Base-by-base conservation (phyloP, 2,113 vertebrate genomes). In the Rhegmatorhina hoffmannsi region DNA sequence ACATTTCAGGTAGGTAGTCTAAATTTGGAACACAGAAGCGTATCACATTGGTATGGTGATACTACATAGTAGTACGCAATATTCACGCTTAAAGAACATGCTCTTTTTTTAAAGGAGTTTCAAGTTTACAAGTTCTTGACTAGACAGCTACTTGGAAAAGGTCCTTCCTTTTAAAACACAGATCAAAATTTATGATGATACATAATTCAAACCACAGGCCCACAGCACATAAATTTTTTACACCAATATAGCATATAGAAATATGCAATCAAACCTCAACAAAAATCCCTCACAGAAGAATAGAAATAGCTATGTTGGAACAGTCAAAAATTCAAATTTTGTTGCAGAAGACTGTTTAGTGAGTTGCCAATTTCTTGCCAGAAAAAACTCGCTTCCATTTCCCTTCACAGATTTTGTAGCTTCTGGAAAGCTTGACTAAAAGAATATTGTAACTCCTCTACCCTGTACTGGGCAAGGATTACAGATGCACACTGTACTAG, bases 11-110 rank as follows among this genome's bases (percentile, higher is more conserved):
- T 40, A 34, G 0, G 11, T 8, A 64, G 13, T 20, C 17, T 53
- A 16, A 29, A 62, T 62, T 36, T 3, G 52, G 21, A 89, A 31
- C 6, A 52, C 19, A 25, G 19, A 64, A 15, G 8, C 15, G 24
- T 1, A 3, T 13, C 34, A 46, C 47, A 20, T 4, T 0, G 0
- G 13, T 31, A 49, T 23, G 12, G 11, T 49, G 59, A 49, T 15
- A 16, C 14, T 25, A n/a, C 1, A 11, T 1, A 31, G 6, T 11
- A 24, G 12, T 24, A 46, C 5, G 8, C 7, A 29, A 28, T 33
- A 34, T 5, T 17, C 23, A 31, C 0, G 0, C 25, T 73, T 67
- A 15, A 62, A 70, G 7, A 7, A 9, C 2, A 3, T 2, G 58
- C 33, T 79, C 36, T 25, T 47, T 50, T 44, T 63, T 33, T 28